Evolutionary conservation across 2,797 vertebrate genomes (phyloP), one percentile per base, ranked within the genome.

Genomic region (Pempheris klunzingeri): DNA sequence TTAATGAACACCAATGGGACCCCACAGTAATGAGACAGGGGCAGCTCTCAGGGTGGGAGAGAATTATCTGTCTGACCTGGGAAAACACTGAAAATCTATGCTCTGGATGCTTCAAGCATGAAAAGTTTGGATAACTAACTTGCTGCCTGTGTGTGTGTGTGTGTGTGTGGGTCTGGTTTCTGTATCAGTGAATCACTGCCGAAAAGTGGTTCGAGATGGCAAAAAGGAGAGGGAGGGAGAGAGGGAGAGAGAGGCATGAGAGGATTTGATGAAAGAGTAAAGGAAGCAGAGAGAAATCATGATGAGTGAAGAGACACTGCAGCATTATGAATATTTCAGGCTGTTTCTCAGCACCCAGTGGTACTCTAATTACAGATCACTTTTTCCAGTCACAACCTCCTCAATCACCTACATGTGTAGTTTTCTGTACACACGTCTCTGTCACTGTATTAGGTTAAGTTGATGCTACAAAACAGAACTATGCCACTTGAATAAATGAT

Each of bases 311-410:
- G 53, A 67, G 60, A 68, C 61, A 83, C 85, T 86, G 88, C 87
- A 79, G 86, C 53, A 70, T 78, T 80, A 87, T 92, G 67, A 82
- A 91, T 91, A 88, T 91, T 92, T 89, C 49, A 92, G 44, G 34
- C 28, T 36, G 34, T 63, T 76, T 65, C 77, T 59, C 71, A 66
- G 49, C 55, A 53, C 57, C 41, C 43, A 70, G 70, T 44, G 34
- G 52, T 9, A 24, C 55, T 24, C 59, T 76, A 43, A 69, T 64
- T 67, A 70, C 4, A 62, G 28, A 54, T 34, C 15, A 30, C 12
- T 39, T 65, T 67, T 17, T 52, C 24, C 39, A 26, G 43, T 50
- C 49, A 11, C 57, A 63, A 3, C 11, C 28, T 58, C 28, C 12
- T 59, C 10, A 26, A 26, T 73, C n/a, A 68, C 26, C 41, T 54